Evolutionary conservation across 2,797 vertebrate genomes (phyloP).

Genomic region (Anabas testudineus): DNA sequence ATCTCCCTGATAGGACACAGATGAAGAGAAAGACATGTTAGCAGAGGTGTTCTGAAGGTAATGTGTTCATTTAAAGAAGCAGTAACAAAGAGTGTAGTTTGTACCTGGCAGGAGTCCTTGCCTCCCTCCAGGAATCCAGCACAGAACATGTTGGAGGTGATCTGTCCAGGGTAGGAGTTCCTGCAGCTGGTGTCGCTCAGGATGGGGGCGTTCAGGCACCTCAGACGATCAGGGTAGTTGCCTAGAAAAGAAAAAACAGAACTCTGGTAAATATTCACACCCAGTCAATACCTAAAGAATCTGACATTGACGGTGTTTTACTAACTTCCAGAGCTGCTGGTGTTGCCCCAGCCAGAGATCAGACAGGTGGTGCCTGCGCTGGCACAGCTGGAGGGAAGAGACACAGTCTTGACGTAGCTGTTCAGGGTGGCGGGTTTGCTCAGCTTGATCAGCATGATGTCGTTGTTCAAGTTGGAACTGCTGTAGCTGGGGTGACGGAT

Average conservation of each 20-base stretch:
- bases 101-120: conserved; percentile 92
- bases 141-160: conserved; percentile 89
- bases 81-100: neutral
- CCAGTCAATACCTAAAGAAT: accelerated
- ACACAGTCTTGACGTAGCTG: conserved; percentile 69
- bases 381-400: conserved; percentile 84
- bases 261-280: neutral
- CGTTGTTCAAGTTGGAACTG: conserved; percentile 80
- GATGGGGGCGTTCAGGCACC: conserved; percentile 86
- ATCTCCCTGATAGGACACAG: conserved; percentile 77
- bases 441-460: conserved; percentile 87
- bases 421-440: conserved; percentile 74
- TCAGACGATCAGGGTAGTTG: conserved; percentile 81
- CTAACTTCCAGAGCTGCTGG: conserved; percentile 83
- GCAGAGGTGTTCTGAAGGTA: neutral
- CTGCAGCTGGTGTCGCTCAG: conserved; percentile 80
- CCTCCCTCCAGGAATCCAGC: conserved; percentile 88
- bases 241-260: conserved; percentile 27
- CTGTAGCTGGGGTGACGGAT: conserved; percentile 85
- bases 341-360: conserved; percentile 91
- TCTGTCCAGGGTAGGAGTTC: conserved; percentile 84
- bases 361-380: conserved; percentile 80
- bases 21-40: conserved; percentile 37
- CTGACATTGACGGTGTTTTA: conserved; percentile 25
- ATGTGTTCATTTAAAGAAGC: neutral